A percentile compares a stretch with the other conserved stretches of the same genome.
These are phyloP conservation scores for Pseudoatta argentina DNA, from an alignment of 1,140 invertebrate genomes.

Conservation along the genomic window DNA sequence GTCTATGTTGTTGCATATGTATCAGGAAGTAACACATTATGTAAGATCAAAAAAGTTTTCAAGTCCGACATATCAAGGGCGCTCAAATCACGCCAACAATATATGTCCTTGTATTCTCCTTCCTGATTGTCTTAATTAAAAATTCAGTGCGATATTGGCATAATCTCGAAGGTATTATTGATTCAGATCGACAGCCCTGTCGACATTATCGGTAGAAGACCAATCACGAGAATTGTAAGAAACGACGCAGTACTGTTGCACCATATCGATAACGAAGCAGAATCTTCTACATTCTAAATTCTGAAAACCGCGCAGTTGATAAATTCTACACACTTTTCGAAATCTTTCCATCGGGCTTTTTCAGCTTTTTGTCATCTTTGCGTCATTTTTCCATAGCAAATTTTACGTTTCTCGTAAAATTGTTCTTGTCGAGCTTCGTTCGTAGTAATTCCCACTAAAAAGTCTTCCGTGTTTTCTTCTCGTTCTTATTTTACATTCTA, in stretches of 20 bases:
- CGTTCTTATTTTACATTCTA: not conserved
- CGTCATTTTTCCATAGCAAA: not conserved
- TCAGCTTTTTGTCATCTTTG: not conserved
- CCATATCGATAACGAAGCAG: slow-evolving; percentile 24
- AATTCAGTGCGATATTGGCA: slow-evolving; percentile 38
- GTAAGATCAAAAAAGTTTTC: slow-evolving; percentile 35
- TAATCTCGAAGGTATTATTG: slow-evolving; percentile 22
- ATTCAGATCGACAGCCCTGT: slow-evolving; percentile 22
- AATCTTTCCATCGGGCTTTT: not conserved
- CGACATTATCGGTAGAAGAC: not conserved
- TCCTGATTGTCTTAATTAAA: slow-evolving; percentile 32
- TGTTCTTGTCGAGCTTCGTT: not conserved
- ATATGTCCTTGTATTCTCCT: slow-evolving; percentile 15
- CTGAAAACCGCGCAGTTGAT: not conserved
- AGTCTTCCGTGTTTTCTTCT: not conserved
- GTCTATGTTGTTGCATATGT: not conserved
- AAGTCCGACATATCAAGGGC: slow-evolving; percentile 14
- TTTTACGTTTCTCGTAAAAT: slow-evolving; percentile 17
- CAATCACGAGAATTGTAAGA: slow-evolving; percentile 1
- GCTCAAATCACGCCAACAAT: slow-evolving; percentile 3
- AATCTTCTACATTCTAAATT: not conserved
- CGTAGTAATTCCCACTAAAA: not conserved
- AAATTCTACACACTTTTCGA: not conserved
- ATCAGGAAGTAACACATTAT: slow-evolving; percentile 13
- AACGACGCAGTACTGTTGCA: slow-evolving; percentile 21